Evolutionary conservation across 2,797 vertebrate genomes (phyloP).

Genomic region (Sebastes oblongus): DNA sequence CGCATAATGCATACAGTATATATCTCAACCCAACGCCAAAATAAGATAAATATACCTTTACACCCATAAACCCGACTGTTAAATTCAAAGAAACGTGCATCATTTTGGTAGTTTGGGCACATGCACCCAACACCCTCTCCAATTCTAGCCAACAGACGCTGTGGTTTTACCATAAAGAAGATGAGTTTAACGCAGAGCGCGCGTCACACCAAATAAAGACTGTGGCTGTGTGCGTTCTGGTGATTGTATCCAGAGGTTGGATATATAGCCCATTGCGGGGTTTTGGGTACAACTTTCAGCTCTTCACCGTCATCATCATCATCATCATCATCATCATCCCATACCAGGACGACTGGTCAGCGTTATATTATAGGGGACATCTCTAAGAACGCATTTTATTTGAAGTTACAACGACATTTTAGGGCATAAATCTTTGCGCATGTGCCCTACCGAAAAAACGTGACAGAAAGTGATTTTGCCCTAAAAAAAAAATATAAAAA

Average conservation of each 20-base stretch:
- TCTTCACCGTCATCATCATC: slow-evolving; percentile 10
- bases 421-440: neutral
- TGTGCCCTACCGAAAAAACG: neutral
- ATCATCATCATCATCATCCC: slow-evolving; percentile 35
- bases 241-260: neutral
- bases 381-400: neutral
- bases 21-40: neutral
- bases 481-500: neutral
- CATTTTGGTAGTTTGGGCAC: neutral
- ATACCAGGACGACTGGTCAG: slow-evolving; percentile 27
- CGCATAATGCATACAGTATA: slow-evolving; percentile 17
- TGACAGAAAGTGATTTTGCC: slow-evolving; percentile 22
- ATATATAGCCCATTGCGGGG: slow-evolving; percentile 28
- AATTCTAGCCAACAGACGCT: neutral
- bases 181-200: neutral
- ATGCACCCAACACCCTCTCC: neutral
- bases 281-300: slow-evolving; percentile 67
- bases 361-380: neutral
- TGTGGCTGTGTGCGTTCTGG: neutral
- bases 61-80: neutral
- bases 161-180: neutral
- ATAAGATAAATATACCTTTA: neutral
- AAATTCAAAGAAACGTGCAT: neutral
- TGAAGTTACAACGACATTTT: neutral
- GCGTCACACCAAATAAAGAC: neutral